Conservation (phyloP, 2,797 vertebrate genomes). For the Amblyraja radiata region DNA sequence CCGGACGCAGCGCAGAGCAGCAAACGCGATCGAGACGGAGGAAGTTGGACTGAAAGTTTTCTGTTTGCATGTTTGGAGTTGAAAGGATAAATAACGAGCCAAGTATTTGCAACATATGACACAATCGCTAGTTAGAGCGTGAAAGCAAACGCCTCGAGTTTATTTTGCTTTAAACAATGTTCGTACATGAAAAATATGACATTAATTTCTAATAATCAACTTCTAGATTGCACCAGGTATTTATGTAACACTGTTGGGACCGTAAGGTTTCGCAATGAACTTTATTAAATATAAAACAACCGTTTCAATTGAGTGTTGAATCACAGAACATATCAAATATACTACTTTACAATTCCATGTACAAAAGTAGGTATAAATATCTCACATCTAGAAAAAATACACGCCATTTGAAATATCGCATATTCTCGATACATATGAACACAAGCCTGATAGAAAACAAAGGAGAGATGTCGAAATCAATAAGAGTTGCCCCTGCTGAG, state of each 20-base stretch:
- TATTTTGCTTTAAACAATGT: constrained; percentile 58
- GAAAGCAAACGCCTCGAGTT: not conserved
- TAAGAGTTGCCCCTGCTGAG: not conserved
- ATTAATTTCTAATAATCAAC: constrained; percentile 66
- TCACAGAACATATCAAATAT: constrained; percentile 68
- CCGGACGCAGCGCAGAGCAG: not conserved
- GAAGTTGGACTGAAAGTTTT: not conserved
- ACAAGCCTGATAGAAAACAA: constrained; percentile 62
- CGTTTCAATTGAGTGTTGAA: constrained; percentile 35
- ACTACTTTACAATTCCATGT: constrained; percentile 71
- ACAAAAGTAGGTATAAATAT: constrained; percentile 91
- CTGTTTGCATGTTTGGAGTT: not conserved
- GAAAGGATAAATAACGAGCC: not conserved
- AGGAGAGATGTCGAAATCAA: constrained; percentile 47
- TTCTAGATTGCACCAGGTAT: constrained; percentile 73
- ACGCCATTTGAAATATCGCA: constrained; percentile 66
- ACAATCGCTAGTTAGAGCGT: not conserved
- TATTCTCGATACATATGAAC: constrained; percentile 77
- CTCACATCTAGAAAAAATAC: constrained; percentile 89
- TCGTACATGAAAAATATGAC: constrained; percentile 66
- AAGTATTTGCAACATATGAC: not conserved
- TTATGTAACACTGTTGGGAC: constrained; percentile 74
- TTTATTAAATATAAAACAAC: not conserved
- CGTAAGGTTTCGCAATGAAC: constrained; percentile 52
- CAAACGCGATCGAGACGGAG: not conserved